These are phyloP conservation scores for Thinocorus orbignyianus DNA, from an alignment of 2,113 vertebrate species.

Conservation along the genomic window DNA sequence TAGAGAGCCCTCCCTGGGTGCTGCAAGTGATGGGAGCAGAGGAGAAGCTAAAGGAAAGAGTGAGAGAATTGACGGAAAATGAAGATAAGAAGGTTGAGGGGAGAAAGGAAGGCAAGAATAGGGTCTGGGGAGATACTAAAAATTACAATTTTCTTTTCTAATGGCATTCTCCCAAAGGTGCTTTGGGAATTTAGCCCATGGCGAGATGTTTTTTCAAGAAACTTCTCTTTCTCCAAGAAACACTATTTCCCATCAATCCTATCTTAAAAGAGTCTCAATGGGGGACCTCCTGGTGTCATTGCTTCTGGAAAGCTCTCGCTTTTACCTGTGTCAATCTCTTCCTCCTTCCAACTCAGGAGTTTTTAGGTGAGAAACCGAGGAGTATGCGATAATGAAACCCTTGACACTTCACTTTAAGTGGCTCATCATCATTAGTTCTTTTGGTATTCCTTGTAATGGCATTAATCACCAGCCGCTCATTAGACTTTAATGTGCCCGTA, in stretches of 20 bases:
- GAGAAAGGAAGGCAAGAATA: background rate
- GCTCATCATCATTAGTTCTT: slow-evolving; percentile 40
- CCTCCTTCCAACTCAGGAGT: background rate
- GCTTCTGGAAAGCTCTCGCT: background rate
- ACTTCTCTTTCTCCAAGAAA: background rate
- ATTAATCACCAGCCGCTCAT: slow-evolving; percentile 25
- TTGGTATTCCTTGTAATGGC: slow-evolving; percentile 1
- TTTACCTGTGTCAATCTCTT: background rate
- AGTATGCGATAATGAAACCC: background rate
- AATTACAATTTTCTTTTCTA: background rate
- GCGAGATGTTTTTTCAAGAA: background rate
- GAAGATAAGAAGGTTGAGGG: rapidly evolving
- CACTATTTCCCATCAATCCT: background rate
- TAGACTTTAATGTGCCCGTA: slow-evolving; percentile 54
- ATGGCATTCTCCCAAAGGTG: background rate
- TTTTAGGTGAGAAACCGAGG: background rate
- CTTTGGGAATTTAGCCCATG: background rate
- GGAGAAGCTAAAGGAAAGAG: background rate
- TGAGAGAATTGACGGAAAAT: background rate
- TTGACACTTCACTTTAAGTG: background rate
- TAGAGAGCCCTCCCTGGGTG: background rate
- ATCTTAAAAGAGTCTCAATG: rapidly evolving
- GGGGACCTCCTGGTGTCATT: background rate
- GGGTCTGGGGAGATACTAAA: background rate
- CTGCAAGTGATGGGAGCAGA: background rate